These are phyloP conservation scores for Phalera bucephala DNA, from an alignment of 2,888 invertebrate species.

Conservation along the genomic window DNA sequence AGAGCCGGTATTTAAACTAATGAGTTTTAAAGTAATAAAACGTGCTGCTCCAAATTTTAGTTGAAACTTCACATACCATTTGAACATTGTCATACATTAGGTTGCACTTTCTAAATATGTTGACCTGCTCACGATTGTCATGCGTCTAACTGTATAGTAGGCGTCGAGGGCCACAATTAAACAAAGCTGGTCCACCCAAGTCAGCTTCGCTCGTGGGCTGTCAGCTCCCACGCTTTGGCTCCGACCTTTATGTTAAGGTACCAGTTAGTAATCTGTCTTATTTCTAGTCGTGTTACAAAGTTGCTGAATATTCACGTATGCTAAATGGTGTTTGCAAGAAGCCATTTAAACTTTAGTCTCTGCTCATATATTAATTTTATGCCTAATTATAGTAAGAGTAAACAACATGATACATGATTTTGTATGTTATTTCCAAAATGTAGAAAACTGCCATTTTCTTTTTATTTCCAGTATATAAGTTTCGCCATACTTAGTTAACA, in stretches of 20 bases:
- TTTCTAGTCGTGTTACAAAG: constrained; percentile 47
- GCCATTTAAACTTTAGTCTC: constrained; percentile 44
- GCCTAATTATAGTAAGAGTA: neutral
- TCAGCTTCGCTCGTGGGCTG: constrained; percentile 59
- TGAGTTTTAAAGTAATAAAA: constrained; percentile 11
- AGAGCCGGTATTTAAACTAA: constrained; percentile 20
- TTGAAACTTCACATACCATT: neutral
- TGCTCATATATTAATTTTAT: too few species aligned
- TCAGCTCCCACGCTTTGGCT: constrained; percentile 61
- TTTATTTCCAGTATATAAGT: too few species aligned
- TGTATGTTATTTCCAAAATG: too few species aligned
- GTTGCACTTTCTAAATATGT: constrained; percentile 14
- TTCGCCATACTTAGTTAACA: too few species aligned
- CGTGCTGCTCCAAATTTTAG: constrained; percentile 1
- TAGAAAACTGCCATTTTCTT: too few species aligned
- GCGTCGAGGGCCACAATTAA: constrained; percentile 59
- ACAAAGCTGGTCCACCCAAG: constrained; percentile 59
- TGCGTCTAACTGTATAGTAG: constrained; percentile 42
- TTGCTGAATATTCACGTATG: constrained; percentile 68
- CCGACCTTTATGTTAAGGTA: constrained; percentile 59
- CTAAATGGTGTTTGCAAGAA: constrained; percentile 48
- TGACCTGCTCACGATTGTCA: constrained; percentile 36
- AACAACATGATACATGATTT: too few species aligned
- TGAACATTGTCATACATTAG: neutral
- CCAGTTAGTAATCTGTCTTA: constrained; percentile 53